Base-by-base conservation (phyloP, 2,888 invertebrate species). In the Patella depressa region DNA sequence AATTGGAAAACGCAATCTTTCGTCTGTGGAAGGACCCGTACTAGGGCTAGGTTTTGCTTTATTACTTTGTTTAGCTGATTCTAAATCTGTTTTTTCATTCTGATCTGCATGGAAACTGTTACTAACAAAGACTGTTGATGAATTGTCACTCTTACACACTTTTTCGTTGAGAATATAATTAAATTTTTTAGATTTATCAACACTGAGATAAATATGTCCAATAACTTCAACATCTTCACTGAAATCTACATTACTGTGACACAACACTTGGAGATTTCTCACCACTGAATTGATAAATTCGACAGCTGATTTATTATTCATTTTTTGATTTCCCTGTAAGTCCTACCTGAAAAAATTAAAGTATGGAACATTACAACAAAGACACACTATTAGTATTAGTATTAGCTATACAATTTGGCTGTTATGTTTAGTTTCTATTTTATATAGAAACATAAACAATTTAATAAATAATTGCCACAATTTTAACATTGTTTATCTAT, bases 121-220 rank as follows among this genome's bases (percentile, higher is more conserved):
- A 24, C 65, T 65, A 3, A 65, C 65, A 65, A 65, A 65, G 2
- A 65, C 65, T 65, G 65, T 65, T 19, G 65, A 65, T 9, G 65
- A 65, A 65, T 65, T 14, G 65, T 65, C 65, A 65, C 24, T 65
- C 24, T 65, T 65, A 65, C 65, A 65, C 19, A 65, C 65, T 65
- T 65, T 65, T 65, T 65, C 65, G 24, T 65, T 65, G 24, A 65
- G 19, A 19, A 65, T 65, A 65, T 65, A 65, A 24, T 65, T 65
- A 65, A 65, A 65, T 24, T 65, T 65, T 65, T 65, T 65, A 19
- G 19, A 24, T 65, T 65, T 65, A 2, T 65, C 65, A 19, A 65
- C 65, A 65, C 65, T 65, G 65, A 65, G 65, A 65, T 65, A 65
- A 65, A 65, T 65, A 65, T 65, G 65, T 65, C 65, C 65, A 24